These are phyloP conservation scores for Drosophila anomalata DNA, from an alignment of 2,888 invertebrate species.

Conservation along the genomic window DNA sequence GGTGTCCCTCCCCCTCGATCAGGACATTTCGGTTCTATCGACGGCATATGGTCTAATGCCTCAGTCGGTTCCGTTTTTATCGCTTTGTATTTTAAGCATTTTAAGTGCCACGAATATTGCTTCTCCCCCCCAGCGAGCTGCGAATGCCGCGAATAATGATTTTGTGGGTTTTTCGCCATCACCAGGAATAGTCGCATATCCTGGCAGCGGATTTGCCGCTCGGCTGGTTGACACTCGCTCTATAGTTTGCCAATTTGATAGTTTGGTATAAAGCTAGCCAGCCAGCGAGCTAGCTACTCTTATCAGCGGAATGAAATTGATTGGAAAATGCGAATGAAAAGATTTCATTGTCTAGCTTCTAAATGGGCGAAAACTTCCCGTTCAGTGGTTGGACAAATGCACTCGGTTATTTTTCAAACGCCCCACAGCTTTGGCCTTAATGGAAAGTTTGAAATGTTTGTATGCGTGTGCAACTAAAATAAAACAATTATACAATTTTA, in stretches of 20 bases:
- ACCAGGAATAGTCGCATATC: slow-evolving; percentile 26
- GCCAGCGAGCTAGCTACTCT: slow-evolving; percentile 11
- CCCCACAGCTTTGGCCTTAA: not conserved
- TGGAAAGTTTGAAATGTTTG: not conserved
- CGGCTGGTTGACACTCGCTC: slow-evolving; percentile 23
- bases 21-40: slow-evolving; percentile 26
- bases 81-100: slow-evolving; percentile 62
- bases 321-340: slow-evolving; percentile 66
- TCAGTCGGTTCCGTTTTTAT: slow-evolving; percentile 46
- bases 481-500: not conserved
- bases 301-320: slow-evolving; percentile 53
- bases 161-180: slow-evolving; percentile 53
- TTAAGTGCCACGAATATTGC: slow-evolving; percentile 63
- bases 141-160: slow-evolving; percentile 50
- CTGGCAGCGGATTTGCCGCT: slow-evolving; percentile 34
- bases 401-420: slow-evolving; percentile 9
- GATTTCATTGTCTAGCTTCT: slow-evolving; percentile 45
- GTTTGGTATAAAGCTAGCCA: slow-evolving; percentile 8
- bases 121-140: slow-evolving; percentile 31
- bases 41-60: slow-evolving; percentile 57
- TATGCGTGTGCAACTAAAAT: not conserved
- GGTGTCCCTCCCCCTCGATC: slow-evolving; percentile 33
- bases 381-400: slow-evolving; percentile 36
- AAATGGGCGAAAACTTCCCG: slow-evolving; percentile 17
- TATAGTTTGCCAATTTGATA: slow-evolving; percentile 33